Conservation (phyloP, 2,888 invertebrate species). For the Leucophenga maculata region DNA sequence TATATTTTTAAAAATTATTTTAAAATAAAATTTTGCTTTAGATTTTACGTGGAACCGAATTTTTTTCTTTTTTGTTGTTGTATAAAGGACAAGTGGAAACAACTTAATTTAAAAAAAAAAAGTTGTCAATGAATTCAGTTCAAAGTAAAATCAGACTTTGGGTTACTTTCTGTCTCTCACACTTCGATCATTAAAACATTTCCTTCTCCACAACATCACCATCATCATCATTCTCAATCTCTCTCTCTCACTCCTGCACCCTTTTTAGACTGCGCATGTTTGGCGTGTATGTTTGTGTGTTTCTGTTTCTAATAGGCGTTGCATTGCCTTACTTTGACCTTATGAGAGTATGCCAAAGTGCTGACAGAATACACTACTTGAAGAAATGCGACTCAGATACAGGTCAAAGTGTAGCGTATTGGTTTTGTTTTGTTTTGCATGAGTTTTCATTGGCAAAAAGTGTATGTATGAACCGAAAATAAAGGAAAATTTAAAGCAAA, state of each 20-base stretch:
- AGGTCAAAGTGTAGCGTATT: conserved; percentile 10
- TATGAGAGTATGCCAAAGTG: conserved; percentile 25
- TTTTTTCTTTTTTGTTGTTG: too few relatives aligned
- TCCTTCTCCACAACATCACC: neutral
- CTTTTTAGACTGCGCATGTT: conserved; percentile 29
- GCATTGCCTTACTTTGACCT: conserved; percentile 26
- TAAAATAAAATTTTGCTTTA: conserved; percentile 70
- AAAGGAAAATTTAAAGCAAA: too few relatives aligned
- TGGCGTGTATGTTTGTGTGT: conserved; percentile 18
- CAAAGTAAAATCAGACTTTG: conserved; percentile 66
- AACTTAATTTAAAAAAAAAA: conserved; percentile 15
- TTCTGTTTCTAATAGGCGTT: neutral
- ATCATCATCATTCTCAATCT: neutral
- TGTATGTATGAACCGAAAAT: too few relatives aligned
- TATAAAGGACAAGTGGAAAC: conserved; percentile 19
- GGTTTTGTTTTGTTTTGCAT: too few relatives aligned
- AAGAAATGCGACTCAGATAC: conserved; percentile 14
- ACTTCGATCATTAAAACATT: conserved; percentile 22
- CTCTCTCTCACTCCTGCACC: neutral
- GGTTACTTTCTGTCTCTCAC: conserved; percentile 47
- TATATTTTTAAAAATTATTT: conserved; percentile 71
- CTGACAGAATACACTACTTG: neutral
- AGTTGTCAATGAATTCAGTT: conserved; percentile 50
- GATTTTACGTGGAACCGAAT: conserved; percentile 67
- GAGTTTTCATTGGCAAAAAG: too few relatives aligned